Conservation (phyloP, 2,113 vertebrate species). For the Anser cygnoides region DNA sequence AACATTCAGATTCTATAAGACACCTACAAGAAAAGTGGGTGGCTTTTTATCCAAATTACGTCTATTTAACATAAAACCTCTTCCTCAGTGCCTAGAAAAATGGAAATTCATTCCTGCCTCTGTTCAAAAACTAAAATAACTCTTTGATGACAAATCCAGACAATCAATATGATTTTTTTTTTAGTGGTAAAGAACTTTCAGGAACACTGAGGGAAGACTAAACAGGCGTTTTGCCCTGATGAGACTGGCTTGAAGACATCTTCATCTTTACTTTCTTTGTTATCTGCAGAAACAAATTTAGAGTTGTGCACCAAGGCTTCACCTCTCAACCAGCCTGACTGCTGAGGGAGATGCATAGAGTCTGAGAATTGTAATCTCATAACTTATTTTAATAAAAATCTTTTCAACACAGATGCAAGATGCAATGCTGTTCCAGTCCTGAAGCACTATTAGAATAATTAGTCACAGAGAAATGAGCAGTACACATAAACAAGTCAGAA, state of each 20-base stretch:
- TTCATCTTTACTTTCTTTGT: not conserved
- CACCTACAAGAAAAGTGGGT: not conserved
- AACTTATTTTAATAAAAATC: not conserved
- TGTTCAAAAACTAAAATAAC: not conserved
- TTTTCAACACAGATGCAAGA: not conserved
- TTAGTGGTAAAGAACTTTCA: not conserved
- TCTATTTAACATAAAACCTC: not conserved
- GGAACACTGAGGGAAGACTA: not conserved
- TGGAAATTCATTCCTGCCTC: not conserved
- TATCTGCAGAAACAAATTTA: not conserved
- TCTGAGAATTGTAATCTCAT: not conserved
- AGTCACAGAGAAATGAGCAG: not conserved
- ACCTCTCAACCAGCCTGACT: not conserved
- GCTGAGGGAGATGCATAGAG: not conserved
- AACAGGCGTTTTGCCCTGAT: not conserved
- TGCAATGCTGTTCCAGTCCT: not conserved
- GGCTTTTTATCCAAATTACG: not conserved
- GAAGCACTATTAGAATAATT: not conserved
- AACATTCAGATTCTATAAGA: not conserved
- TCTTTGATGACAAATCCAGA: not conserved
- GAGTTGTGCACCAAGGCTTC: not conserved
- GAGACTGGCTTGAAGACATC: not conserved
- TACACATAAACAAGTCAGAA: not conserved
- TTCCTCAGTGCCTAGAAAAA: not conserved
- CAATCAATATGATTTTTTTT: not conserved